phyloP scores from a whole-genome alignment of 2,797 vertebrate genomes.

The Liasis olivaceus region DNA sequence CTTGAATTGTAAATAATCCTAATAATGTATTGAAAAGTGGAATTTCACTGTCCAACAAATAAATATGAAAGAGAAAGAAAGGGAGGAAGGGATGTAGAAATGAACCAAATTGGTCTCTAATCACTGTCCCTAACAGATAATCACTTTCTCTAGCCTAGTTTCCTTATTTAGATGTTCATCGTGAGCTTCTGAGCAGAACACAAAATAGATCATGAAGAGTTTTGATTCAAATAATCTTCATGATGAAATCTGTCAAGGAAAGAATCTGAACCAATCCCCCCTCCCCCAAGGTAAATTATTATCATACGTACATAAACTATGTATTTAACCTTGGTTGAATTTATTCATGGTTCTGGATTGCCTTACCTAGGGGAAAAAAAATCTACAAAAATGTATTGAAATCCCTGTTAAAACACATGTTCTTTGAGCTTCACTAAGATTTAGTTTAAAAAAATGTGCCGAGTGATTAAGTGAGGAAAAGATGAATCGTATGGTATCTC shows the following conservation, averaged over 20 bases:
- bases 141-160: not conserved
- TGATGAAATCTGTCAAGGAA: not conserved
- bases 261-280: too few species aligned
- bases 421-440: constrained; percentile 26
- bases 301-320: not conserved
- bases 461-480: constrained; percentile 21
- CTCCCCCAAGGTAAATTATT: not conserved
- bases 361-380: not conserved
- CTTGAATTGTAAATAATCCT: not conserved
- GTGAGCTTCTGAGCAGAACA: not conserved
- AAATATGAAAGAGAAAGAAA: not conserved
- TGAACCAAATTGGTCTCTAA: not conserved
- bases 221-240: not conserved
- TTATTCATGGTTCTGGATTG: not conserved
- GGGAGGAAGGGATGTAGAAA: not conserved
- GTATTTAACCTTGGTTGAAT: not conserved
- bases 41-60: not conserved
- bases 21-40: not conserved
- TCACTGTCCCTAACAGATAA: not conserved
- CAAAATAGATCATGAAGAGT: not conserved
- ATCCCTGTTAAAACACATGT: not conserved
- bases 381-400: not conserved
- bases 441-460: not conserved
- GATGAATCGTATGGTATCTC: constrained; percentile 12
- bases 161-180: not conserved